Evolutionary conservation across 2,888 invertebrate species (phyloP), one percentile per base, ranked within the genome.

Genomic region (Drosophila testacea): DNA sequence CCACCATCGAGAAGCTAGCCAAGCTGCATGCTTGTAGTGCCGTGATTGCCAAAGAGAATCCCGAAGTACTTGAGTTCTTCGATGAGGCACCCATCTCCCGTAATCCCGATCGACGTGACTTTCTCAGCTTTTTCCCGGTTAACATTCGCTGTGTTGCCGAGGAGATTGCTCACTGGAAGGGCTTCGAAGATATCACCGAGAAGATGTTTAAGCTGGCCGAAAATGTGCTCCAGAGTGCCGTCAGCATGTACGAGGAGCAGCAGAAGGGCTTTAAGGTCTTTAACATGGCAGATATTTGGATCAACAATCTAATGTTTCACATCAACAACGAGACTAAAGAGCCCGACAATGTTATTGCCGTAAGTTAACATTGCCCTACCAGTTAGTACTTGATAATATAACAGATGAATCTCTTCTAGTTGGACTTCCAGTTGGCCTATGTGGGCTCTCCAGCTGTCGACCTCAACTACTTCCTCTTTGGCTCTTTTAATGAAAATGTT

Each of bases 11-110:
- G 63, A 94, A 93, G 83, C 79, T 95, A 65, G 94, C 94, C 1
- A 93, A 92, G 78, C 91, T 94, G 66, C 95, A 95, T 79, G 95
- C 94, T 2, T 93, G 93, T 44, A 94, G 94, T 0, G 92, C 90
- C 4, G 81, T 92, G 3, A 77, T 92, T 10, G 86, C 90, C 32
- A 70, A 86, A 36, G 69, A 90, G 13, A 89, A 83, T 75, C 85
- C 91, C 0, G 80, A 88, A 39, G 81, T 90, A 1, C 82, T 92
- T 80, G 89, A 92, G 54, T 90, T 88, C 59, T 92, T 92, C 55
- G 52, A 81, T 22, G 92, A 92, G 56, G 91, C 91, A 3, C 89
- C 91, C 2, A 92, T 92, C 39, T 92, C 92, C 0, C 83, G 87
- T 6, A 92, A 92, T 83, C 92, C 92, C 1, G 90, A 92, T 10